phyloP scores from a whole-genome alignment of 2,797 vertebrate species.

The Brachymystax lenok region DNA sequence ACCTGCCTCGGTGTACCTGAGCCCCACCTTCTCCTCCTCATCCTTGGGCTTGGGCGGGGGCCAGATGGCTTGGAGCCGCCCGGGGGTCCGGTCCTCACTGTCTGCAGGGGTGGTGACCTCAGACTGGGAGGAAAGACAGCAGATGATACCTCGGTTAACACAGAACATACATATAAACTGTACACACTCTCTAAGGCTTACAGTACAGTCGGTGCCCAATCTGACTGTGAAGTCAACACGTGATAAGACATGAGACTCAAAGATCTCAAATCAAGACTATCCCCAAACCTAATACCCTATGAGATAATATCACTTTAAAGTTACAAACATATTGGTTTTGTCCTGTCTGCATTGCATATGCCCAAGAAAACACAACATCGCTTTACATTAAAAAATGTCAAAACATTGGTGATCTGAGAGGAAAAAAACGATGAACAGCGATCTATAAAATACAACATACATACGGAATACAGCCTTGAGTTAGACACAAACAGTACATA shows the following conservation, averaged over 20 bases:
- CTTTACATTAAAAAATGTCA: not conserved
- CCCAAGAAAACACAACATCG: not conserved
- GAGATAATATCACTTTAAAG: too few relatives aligned
- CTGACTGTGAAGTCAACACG: not conserved
- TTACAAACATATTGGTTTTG: too few relatives aligned
- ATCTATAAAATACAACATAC: not conserved
- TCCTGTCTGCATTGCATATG: not conserved
- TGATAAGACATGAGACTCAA: not conserved
- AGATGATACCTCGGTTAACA: not conserved
- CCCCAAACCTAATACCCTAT: too few relatives aligned
- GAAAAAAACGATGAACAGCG: not conserved
- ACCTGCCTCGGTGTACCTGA: slow-evolving; percentile 99
- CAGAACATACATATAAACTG: not conserved
- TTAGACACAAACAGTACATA: slow-evolving; percentile 4
- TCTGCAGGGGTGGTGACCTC: slow-evolving; percentile 84
- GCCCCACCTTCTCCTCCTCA: slow-evolving; percentile 93
- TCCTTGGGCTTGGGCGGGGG: slow-evolving; percentile 92
- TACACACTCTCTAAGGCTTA: not conserved
- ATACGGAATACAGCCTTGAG: not conserved
- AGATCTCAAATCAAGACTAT: not conserved
- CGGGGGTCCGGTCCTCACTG: slow-evolving; percentile 92
- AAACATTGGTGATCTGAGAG: not conserved
- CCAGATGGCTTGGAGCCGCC: slow-evolving; percentile 94
- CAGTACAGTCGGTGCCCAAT: not conserved
- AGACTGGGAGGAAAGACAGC: slow-evolving; percentile 68